These are phyloP conservation scores for Podocnemis expansa DNA, from an alignment of 2,113 vertebrate species.

Conservation along the genomic window DNA sequence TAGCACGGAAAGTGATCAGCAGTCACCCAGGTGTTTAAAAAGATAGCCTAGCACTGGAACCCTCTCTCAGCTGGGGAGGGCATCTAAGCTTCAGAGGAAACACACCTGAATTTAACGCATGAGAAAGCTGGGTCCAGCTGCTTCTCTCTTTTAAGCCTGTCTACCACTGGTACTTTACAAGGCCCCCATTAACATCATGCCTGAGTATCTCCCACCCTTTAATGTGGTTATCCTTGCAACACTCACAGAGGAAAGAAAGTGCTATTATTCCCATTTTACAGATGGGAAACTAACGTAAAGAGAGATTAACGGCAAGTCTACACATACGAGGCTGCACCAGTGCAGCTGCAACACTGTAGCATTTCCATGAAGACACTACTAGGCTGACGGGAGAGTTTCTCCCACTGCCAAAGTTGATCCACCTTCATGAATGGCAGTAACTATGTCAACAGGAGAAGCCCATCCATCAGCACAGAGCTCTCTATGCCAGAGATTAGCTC, in stretches of 20 bases:
- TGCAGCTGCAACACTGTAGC: background rate
- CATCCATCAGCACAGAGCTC: background rate
- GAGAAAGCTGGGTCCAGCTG: background rate
- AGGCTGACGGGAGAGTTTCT: background rate
- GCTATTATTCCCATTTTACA: background rate
- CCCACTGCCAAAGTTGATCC: background rate
- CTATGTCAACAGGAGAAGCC: background rate
- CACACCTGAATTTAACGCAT: background rate
- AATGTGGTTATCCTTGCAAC: background rate
- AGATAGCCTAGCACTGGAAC: background rate
- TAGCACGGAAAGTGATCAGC: background rate
- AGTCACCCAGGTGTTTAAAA: background rate
- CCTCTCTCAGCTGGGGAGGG: background rate
- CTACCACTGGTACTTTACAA: background rate
- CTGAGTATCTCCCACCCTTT: background rate
- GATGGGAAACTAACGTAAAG: background rate
- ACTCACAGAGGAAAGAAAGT: background rate
- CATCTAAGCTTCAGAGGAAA: background rate
- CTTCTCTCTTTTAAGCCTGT: background rate
- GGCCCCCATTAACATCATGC: background rate
- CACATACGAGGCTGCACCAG: background rate
- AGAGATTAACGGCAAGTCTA: background rate
- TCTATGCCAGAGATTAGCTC: background rate
- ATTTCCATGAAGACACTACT: background rate
- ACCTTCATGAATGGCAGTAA: background rate